phyloP scores from a whole-genome alignment of 2,797 vertebrate species.

The Tangara arthus region DNA sequence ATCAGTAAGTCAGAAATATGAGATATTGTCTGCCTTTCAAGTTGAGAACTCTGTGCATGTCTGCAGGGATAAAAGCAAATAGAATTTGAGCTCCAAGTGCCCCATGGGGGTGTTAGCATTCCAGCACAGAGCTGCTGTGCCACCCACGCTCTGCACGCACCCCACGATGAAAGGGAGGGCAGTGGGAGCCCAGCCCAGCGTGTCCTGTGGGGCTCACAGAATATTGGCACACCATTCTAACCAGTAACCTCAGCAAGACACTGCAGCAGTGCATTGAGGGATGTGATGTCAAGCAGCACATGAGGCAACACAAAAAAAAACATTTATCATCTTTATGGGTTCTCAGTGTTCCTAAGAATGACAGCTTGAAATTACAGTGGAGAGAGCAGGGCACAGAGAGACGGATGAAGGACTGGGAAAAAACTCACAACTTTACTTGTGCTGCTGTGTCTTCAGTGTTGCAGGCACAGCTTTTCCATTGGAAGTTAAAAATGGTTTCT shows the following conservation, averaged over 20 bases:
- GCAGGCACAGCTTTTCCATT: neutral
- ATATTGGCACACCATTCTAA: neutral
- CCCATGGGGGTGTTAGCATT: neutral
- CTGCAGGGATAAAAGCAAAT: neutral
- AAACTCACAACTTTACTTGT: neutral
- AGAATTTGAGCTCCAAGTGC: neutral
- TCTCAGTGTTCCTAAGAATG: neutral
- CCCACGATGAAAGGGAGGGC: neutral
- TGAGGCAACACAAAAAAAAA: neutral
- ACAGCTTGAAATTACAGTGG: neutral
- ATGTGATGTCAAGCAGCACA: neutral
- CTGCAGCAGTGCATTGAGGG: neutral
- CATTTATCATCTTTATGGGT: neutral
- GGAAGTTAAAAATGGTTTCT: neutral
- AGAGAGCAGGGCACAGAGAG: neutral
- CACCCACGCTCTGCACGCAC: rapidly evolving
- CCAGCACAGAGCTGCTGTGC: neutral
- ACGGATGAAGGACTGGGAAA: neutral
- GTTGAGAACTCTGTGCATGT: neutral
- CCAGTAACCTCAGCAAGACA: neutral
- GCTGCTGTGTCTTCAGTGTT: neutral
- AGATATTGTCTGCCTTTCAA: neutral
- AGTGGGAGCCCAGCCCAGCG: rapidly evolving
- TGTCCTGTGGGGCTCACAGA: neutral
- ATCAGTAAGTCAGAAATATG: neutral